A percentile compares a stretch with the other conserved stretches of the same genome.
These are phyloP conservation scores for Adoxophyes honmai DNA, from an alignment of 1,140 invertebrate species.

Conservation along the genomic window DNA sequence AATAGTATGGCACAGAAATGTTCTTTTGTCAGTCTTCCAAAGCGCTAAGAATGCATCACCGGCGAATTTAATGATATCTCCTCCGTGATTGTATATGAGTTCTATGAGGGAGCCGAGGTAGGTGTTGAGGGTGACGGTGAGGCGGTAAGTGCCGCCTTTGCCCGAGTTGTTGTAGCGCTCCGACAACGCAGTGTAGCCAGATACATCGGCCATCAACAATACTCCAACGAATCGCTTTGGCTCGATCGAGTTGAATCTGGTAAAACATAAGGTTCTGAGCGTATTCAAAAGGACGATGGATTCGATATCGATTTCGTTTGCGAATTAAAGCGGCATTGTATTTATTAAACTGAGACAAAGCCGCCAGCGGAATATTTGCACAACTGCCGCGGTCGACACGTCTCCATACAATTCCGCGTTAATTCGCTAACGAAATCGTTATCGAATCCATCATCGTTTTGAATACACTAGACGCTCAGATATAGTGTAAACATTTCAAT, in stretches of 20 bases:
- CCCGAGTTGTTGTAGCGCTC: conserved; percentile 81
- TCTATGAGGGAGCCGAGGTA: conserved; percentile 83
- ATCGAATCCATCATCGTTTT: too few relatives aligned
- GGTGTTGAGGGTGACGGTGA: conserved; percentile 81
- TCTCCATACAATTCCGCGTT: too few relatives aligned
- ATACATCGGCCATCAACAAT: conserved; percentile 81
- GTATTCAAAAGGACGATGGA: background rate
- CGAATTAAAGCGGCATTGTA: too few relatives aligned
- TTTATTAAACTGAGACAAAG: too few relatives aligned
- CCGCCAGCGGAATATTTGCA: too few relatives aligned
- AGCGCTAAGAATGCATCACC: conserved; percentile 83
- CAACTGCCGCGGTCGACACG: too few relatives aligned
- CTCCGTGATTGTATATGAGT: conserved; percentile 80
- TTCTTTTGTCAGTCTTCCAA: conserved; percentile 78
- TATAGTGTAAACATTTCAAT: too few relatives aligned
- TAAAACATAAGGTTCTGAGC: conserved; percentile 23
- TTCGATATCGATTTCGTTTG: too few relatives aligned
- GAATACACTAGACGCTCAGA: too few relatives aligned
- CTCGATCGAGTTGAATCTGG: conserved; percentile 44
- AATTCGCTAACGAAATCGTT: too few relatives aligned
- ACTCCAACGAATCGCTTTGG: conserved; percentile 78
- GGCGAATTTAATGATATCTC: conserved; percentile 84
- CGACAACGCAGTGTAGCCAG: conserved; percentile 81
- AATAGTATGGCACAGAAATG: conserved; percentile 78
- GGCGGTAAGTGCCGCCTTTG: conserved; percentile 80